These are phyloP conservation scores for Criorhina ranunculi DNA, from an alignment of 2,888 invertebrate species.

Conservation along the genomic window DNA sequence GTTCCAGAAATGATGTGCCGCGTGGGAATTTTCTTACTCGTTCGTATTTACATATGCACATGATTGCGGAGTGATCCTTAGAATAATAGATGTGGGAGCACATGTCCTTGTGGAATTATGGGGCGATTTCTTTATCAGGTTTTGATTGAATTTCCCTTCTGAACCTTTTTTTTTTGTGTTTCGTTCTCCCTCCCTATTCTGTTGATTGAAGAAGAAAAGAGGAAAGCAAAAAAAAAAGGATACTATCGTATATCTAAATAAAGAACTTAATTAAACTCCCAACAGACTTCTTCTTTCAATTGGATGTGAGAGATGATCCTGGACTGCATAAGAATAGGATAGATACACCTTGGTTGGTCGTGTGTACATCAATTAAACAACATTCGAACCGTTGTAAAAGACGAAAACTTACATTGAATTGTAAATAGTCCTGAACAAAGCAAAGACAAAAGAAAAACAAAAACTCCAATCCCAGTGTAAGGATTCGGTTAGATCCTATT, in stretches of 20 bases:
- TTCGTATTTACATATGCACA: constrained; percentile 49
- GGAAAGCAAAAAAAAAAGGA: background rate
- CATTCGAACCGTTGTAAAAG: constrained; percentile 57
- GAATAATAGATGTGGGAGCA: constrained; percentile 61
- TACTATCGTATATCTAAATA: constrained; percentile 36
- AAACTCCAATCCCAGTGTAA: constrained; percentile 24
- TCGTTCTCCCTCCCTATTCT: background rate
- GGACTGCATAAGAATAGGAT: background rate
- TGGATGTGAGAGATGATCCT: background rate
- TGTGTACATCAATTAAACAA: constrained; percentile 70
- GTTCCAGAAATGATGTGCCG: constrained; percentile 48
- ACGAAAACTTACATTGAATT: constrained; percentile 61
- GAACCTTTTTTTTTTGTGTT: constrained; percentile 35
- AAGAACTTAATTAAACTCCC: constrained; percentile 69
- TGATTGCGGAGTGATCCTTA: constrained; percentile 43
- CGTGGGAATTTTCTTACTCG: constrained; percentile 51
- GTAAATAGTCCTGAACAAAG: constrained; percentile 52
- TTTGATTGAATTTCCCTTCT: constrained; percentile 70
- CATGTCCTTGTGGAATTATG: constrained; percentile 71
- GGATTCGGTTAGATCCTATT: constrained; percentile 56
- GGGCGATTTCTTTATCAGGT: constrained; percentile 37
- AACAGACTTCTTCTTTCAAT: constrained; percentile 29
- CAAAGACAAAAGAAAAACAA: constrained; percentile 50
- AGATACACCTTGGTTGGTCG: too few species aligned
- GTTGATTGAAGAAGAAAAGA: constrained; percentile 29